Base-by-base conservation (phyloP, 1,140 invertebrate species). In the Conopomorpha cramerella region DNA sequence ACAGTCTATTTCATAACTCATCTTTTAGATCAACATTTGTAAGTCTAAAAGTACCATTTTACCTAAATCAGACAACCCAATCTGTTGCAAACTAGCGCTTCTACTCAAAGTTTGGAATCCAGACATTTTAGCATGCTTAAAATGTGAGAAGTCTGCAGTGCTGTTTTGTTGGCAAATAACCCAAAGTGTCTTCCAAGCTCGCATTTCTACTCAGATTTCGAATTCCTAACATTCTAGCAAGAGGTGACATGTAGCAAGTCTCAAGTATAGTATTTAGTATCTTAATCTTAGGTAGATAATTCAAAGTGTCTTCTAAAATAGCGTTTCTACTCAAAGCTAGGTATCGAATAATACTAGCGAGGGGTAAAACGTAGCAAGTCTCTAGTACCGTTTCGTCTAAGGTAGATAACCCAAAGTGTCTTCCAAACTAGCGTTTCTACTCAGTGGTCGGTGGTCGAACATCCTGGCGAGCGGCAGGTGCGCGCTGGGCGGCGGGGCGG, bases 321-420 rank as follows among this genome's bases (percentile, higher is more conserved):
- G 4, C 4, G 10, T 23, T 10, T 10, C 19, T 6, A 23, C 4
- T 23, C 19, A 4, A 23, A 23, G 4, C 19, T 6, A 23, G 4
- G 4, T 23, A 23, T 23, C 19, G 4, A 10, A 23, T 10, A 23
- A 23, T 6, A 23, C 4, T 6, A 23, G 10, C 19, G 10, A 23
- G 10, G 19, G 19, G 10, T 10, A 4, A 23, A 23, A 4, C 19
- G 4, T 23, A 23, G 4, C 4, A 4, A 4, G 4, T 23, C 19
- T 23, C 10, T 4, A 7, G 4, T 36, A 11, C 26, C 29, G 37
- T 45, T 60, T 4, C 16, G n/a, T n/a, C 46, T 36, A 55, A 13
- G 76, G 76, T 12, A 78, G 52, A 39, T 78, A 78, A 16, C 76
- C 76, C 3, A 78, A 36, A 1, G 73, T 77, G 26, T 78, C 70